A percentile compares a stretch with the other conserved stretches of the same genome.
phyloP scores from a whole-genome alignment of 2,888 invertebrate species.

The Chironomus tentans region DNA sequence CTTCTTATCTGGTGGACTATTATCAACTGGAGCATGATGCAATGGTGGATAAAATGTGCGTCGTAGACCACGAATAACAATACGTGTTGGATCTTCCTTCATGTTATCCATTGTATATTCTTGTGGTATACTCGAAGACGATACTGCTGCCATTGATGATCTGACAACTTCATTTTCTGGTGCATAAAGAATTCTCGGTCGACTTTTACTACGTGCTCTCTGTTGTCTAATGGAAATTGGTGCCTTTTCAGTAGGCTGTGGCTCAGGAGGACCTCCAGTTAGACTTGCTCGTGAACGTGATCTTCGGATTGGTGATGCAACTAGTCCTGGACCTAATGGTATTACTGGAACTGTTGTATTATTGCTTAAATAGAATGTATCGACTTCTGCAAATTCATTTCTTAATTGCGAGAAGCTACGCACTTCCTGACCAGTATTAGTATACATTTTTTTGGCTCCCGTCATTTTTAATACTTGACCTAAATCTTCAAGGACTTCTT shows the following conservation, averaged over 20 bases:
- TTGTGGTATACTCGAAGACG: conserved; percentile 55
- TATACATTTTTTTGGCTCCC: conserved; percentile 84
- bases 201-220: conserved; percentile 72
- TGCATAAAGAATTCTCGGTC: conserved; percentile 74
- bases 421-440: conserved; percentile 85
- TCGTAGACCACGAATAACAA: conserved; percentile 71
- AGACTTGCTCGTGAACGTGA: conserved; percentile 54
- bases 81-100: conserved; percentile 75
- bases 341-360: conserved; percentile 40
- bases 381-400: conserved; percentile 84
- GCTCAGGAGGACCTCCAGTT: conserved; percentile 42
- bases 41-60: conserved; percentile 81
- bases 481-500: conserved; percentile 86
- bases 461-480: conserved; percentile 89
- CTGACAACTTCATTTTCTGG: conserved; percentile 74
- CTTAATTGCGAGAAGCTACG: conserved; percentile 88
- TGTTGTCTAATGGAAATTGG: conserved; percentile 48
- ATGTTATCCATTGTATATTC: conserved; percentile 78
- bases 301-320: conserved; percentile 52
- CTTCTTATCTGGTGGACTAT: conserved; percentile 79
- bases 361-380: conserved; percentile 76
- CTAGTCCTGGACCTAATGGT: conserved; percentile 35
- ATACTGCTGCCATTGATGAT: conserved; percentile 49
- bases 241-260: conserved; percentile 40
- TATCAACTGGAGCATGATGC: conserved; percentile 75